A percentile compares a stretch with the other conserved stretches of the same genome.
phyloP scores from a whole-genome alignment of 1,140 invertebrate species.

The Dufourea novaeangliae region DNA sequence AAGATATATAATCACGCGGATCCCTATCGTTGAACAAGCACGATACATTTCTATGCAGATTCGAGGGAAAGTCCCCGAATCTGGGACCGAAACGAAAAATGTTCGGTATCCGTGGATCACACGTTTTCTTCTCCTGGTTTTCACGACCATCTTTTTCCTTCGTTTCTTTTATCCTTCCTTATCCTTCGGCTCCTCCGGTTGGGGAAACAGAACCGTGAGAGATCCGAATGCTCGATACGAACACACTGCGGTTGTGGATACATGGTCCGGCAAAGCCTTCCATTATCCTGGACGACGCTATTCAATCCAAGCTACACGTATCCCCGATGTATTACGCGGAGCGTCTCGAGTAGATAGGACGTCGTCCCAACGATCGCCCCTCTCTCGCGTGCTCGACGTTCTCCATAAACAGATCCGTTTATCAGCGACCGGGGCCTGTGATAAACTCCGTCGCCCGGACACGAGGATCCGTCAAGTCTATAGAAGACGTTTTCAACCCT shows the following conservation, averaged over 20 bases:
- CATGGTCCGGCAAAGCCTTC: constrained; percentile 63
- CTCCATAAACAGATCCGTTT: constrained; percentile 53
- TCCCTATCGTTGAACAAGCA: constrained; percentile 11
- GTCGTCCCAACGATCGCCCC: constrained; percentile 30
- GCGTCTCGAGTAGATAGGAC: constrained; percentile 57
- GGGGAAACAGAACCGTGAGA: constrained; percentile 50
- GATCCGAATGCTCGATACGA: constrained; percentile 57
- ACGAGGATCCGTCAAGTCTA: constrained; percentile 12
- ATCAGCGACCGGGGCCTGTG: constrained; percentile 38
- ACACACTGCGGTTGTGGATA: constrained; percentile 49
- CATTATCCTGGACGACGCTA: constrained; percentile 61
- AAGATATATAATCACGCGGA: too few relatives aligned
- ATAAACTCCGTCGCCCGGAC: constrained; percentile 34
- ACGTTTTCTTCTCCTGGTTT: not conserved
- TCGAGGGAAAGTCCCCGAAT: too few relatives aligned
- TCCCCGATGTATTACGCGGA: constrained; percentile 52
- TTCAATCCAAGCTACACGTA: constrained; percentile 62
- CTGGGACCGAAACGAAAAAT: not conserved
- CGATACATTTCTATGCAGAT: constrained; percentile 19
- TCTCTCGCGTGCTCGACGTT: not conserved
- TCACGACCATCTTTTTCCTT: not conserved
- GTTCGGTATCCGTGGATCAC: too few relatives aligned
- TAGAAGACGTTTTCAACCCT: not conserved
- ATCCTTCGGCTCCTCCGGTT: constrained; percentile 15
- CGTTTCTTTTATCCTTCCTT: constrained; percentile 1